phyloP scores from a whole-genome alignment of 2,113 vertebrate genomes.

The Amazona vittata region DNA sequence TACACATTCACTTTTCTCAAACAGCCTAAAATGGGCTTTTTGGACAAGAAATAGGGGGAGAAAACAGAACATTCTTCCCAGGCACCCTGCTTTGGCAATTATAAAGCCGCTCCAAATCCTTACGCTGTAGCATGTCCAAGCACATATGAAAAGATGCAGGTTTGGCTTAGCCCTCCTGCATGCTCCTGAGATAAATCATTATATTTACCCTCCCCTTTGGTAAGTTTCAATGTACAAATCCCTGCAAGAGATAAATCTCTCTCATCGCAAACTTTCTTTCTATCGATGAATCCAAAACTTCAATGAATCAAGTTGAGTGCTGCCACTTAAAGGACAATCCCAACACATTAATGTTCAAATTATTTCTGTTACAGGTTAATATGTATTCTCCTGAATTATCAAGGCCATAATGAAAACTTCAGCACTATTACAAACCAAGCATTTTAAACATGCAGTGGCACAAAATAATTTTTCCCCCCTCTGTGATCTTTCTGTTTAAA shows the following conservation, averaged over 20 bases:
- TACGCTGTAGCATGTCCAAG: neutral
- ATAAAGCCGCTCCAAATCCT: neutral
- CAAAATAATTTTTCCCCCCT: neutral
- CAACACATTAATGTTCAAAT: neutral
- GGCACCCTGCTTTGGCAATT: neutral
- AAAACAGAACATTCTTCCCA: neutral
- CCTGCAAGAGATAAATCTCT: neutral
- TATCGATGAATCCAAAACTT: neutral
- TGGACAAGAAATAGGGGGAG: neutral
- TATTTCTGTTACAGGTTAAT: neutral
- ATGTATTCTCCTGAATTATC: neutral
- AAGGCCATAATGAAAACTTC: neutral
- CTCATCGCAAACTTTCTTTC: neutral
- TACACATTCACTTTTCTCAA: constrained; percentile 11
- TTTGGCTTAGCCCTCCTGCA: neutral
- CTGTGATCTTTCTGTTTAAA: neutral
- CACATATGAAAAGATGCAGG: neutral
- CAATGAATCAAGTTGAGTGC: neutral
- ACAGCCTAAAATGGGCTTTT: neutral
- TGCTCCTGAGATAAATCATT: neutral
- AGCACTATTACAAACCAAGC: neutral
- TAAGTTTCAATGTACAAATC: neutral
- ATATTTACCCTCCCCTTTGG: neutral
- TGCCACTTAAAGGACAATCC: neutral
- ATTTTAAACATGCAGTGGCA: neutral